These are phyloP conservation scores for Cephus cinctus DNA, from an alignment of 1,140 invertebrate genomes.

Conservation along the genomic window DNA sequence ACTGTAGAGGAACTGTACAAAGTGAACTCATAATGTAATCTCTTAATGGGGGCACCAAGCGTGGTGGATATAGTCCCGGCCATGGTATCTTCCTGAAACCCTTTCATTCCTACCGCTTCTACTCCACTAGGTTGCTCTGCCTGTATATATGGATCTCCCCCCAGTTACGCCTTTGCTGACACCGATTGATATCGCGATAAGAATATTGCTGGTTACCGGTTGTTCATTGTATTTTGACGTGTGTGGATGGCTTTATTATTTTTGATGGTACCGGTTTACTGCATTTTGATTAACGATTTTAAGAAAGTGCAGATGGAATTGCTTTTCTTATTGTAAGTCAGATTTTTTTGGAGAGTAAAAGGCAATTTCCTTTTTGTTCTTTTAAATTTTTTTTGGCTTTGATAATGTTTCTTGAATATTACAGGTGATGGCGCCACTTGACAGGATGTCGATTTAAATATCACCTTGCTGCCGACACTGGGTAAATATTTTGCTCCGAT, in stretches of 20 bases:
- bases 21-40: slow-evolving; percentile 37
- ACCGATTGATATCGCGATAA: too few species aligned
- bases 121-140: background rate
- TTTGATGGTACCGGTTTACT: background rate
- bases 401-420: background rate
- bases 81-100: slow-evolving; percentile 1
- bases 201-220: too few species aligned
- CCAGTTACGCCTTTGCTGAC: background rate
- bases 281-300: background rate
- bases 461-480: too few species aligned
- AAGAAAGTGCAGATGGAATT: too few species aligned
- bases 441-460: background rate
- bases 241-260: background rate
- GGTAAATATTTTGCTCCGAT: too few species aligned
- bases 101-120: background rate
- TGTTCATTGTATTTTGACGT: background rate
- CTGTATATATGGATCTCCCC: background rate
- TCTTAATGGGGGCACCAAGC: slow-evolving; percentile 33
- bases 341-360: background rate
- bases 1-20: slow-evolving; percentile 14
- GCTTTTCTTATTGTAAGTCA: background rate
- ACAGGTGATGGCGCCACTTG: background rate
- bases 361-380: background rate
- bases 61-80: slow-evolving; percentile 9
- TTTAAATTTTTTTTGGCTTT: background rate